These are phyloP conservation scores for Tapirus terrestris DNA, from an alignment of 2,113 vertebrate species.

Conservation along the genomic window DNA sequence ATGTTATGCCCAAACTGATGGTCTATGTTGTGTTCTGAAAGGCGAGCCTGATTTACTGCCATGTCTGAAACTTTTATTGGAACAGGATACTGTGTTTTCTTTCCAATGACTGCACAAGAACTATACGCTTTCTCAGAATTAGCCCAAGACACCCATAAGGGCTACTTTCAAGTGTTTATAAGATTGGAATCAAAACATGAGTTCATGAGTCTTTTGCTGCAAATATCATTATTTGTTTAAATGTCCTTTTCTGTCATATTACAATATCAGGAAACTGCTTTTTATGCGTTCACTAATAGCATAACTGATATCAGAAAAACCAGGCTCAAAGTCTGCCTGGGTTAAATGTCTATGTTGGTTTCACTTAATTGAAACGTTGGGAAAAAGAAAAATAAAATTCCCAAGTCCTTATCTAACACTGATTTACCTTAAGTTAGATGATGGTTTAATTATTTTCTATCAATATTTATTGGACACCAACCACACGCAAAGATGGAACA, in stretches of 20 bases:
- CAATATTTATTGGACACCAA: neutral
- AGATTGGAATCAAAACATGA: slow-evolving; percentile 69
- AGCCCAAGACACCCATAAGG: slow-evolving; percentile 75
- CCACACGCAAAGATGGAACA: neutral
- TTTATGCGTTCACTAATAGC: slow-evolving; percentile 9
- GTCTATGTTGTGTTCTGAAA: slow-evolving; percentile 66
- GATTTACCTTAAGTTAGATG: neutral
- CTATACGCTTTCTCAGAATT: slow-evolving; percentile 68
- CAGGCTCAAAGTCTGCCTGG: neutral
- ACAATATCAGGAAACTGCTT: slow-evolving; percentile 51
- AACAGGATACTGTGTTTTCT: slow-evolving; percentile 75
- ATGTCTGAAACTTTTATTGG: slow-evolving; percentile 72
- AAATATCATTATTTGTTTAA: slow-evolving; percentile 72
- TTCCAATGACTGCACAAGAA: slow-evolving; percentile 72
- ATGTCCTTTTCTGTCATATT: slow-evolving; percentile 55
- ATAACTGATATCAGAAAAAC: slow-evolving; percentile 32
- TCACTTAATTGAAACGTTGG: neutral
- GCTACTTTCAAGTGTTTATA: slow-evolving; percentile 72
- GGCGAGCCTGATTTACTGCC: slow-evolving; percentile 63
- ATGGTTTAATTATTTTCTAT: slow-evolving; percentile 14
- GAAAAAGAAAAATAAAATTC: neutral
- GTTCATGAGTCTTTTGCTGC: slow-evolving; percentile 62
- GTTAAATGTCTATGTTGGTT: neutral
- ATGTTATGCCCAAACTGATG: slow-evolving; percentile 58
- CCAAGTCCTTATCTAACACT: neutral